A percentile compares a stretch with the other conserved stretches of the same genome.
Evolutionary conservation across 2,113 vertebrate species (phyloP).

Genomic region (Chamaetylas fuelleborni): DNA sequence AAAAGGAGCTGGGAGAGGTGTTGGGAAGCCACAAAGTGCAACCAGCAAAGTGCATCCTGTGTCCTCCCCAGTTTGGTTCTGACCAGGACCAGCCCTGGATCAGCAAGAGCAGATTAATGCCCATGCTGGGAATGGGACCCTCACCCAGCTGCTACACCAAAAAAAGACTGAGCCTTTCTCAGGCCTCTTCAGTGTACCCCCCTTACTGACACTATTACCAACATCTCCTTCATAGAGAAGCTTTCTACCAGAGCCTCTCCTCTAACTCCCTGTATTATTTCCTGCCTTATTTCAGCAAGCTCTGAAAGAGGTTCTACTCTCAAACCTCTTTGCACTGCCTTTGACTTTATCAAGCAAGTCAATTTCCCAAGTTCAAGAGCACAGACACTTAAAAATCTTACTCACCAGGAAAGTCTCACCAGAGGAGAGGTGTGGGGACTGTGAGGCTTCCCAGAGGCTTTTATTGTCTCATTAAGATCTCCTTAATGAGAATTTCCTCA

Average conservation of each 20-base stretch:
- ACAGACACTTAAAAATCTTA: not conserved
- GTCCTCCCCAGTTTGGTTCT: not conserved
- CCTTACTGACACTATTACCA: not conserved
- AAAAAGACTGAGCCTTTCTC: not conserved
- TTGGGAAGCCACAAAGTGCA: not conserved
- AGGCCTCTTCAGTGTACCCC: not conserved
- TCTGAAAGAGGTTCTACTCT: not conserved
- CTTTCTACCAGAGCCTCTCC: not conserved
- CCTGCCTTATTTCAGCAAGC: not conserved
- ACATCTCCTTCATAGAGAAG: not conserved
- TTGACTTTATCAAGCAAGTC: not conserved
- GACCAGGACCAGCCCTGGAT: not conserved
- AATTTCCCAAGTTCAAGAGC: not conserved
- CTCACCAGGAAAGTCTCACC: constrained; percentile 25
- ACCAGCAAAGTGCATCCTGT: not conserved
- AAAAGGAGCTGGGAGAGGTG: not conserved
- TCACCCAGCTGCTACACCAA: not conserved
- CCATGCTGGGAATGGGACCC: rapidly evolving
- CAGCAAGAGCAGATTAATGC: not conserved
- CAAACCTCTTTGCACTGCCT: rapidly evolving
- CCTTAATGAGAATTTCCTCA: not conserved
- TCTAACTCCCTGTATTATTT: not conserved
- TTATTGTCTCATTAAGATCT: not conserved
- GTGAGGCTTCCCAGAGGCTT: not conserved
- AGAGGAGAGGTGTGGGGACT: not conserved